Evolutionary conservation across 2,113 vertebrate species (phyloP).

Genomic region (Chrysochloris asiatica): DNA sequence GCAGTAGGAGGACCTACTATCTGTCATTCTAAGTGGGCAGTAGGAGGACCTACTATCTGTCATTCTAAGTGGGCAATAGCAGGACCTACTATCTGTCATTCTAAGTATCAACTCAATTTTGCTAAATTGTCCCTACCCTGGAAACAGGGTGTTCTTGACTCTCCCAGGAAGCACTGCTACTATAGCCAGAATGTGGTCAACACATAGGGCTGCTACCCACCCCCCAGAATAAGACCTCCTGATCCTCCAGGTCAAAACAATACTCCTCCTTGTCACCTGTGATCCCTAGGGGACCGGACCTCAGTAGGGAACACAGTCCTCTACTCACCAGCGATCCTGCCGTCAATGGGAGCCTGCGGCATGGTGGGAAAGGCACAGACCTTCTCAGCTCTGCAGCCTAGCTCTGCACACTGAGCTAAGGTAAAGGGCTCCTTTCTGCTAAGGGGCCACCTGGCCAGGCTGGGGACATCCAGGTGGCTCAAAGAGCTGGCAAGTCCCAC

Average conservation of each 20-base stretch:
- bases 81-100: neutral
- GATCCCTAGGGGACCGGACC: neutral
- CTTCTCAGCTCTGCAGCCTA: neutral
- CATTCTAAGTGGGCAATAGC: neutral
- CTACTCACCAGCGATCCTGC: slow-evolving; percentile 83
- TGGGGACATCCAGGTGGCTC: neutral
- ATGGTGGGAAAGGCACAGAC: slow-evolving; percentile 30
- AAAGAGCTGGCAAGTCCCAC: neutral
- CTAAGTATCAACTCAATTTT: neutral
- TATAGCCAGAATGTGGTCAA: neutral
- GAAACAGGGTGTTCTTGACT: neutral
- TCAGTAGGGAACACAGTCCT: neutral
- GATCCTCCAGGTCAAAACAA: neutral
- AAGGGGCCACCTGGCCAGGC: neutral
- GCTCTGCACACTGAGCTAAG: slow-evolving; percentile 58
- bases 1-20: neutral
- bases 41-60: neutral
- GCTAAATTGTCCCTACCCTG: neutral
- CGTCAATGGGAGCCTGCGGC: slow-evolving; percentile 57
- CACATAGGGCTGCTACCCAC: neutral
- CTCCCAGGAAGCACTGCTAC: neutral
- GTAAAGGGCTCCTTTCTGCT: neutral
- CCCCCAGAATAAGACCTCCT: neutral
- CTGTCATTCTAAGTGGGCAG: neutral
- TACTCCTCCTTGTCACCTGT: neutral